These are phyloP conservation scores for Corydoras sp. DNA, from an alignment of 2,113 vertebrate species.

Conservation along the genomic window DNA sequence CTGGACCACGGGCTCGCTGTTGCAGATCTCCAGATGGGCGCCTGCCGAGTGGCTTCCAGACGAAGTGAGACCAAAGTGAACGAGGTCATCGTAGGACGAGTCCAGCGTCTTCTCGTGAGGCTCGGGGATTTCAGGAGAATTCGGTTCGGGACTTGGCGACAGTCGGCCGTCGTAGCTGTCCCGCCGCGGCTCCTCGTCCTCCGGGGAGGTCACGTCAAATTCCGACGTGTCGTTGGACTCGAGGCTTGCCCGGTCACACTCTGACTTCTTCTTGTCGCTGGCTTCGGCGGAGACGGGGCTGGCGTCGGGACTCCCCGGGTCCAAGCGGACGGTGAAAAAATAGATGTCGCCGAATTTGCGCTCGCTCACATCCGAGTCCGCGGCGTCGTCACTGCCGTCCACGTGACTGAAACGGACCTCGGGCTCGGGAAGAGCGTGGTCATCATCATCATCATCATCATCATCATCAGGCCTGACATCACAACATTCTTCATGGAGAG, in stretches of 20 bases:
- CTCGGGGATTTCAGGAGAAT: background rate
- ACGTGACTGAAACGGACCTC: background rate
- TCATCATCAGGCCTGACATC: background rate
- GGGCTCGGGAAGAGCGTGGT: too few relatives aligned
- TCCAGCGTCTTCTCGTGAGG: too few relatives aligned
- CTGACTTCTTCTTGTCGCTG: constrained; percentile 26
- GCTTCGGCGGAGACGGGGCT: constrained; percentile 33
- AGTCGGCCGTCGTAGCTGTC: background rate
- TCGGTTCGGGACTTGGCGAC: background rate
- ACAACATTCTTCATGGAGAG: background rate
- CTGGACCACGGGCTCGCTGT: constrained; percentile 17
- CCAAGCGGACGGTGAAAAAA: constrained; percentile 41
- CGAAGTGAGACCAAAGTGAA: too few relatives aligned
- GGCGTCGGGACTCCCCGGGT: constrained; percentile 38
- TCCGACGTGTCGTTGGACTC: constrained; percentile 26
- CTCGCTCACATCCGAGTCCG: constrained; percentile 19
- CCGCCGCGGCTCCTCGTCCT: constrained; percentile 9
- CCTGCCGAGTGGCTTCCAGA: too few relatives aligned
- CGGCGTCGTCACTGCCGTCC: background rate
- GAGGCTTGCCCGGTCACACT: constrained; percentile 13
- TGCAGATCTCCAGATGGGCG: background rate
- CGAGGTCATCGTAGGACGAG: too few relatives aligned
- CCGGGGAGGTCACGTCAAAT: constrained; percentile 1
- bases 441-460: background rate
- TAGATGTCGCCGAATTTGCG: constrained; percentile 44